A percentile compares a stretch with the other conserved stretches of the same genome.
Conservation (phyloP, 1,140 invertebrate genomes). For the Samia ricini region DNA sequence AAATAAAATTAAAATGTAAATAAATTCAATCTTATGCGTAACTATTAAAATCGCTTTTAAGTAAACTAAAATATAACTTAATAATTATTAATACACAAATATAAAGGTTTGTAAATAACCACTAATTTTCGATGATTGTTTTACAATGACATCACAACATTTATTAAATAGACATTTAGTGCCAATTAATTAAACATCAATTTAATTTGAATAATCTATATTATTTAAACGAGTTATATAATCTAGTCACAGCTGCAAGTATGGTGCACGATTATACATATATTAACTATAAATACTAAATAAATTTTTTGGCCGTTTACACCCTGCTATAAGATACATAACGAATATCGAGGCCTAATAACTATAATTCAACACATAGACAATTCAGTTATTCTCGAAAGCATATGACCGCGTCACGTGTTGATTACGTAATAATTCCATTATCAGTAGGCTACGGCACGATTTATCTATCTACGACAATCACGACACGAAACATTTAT, state of each 20-base stretch:
- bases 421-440: neutral
- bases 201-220: neutral
- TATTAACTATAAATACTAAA: neutral
- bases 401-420: neutral
- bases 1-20: constrained; percentile 6
- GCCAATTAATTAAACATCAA: neutral
- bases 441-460: neutral
- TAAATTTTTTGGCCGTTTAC: neutral
- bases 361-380: neutral
- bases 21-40: neutral
- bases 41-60: neutral
- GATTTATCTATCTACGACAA: constrained; percentile 5
- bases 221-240: neutral
- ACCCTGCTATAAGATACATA: neutral
- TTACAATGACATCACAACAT: constrained; percentile 1
- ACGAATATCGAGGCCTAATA: neutral
- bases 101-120: neutral
- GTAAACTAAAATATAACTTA: neutral
- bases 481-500: neutral
- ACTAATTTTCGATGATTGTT: constrained; percentile 1
- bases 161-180: constrained; percentile 5
- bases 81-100: too few species aligned
- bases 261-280: neutral
- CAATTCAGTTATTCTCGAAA: neutral
- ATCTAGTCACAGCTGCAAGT: neutral